Percentiles rank a stretch among this genome's conserved stretches.
These are phyloP conservation scores for Ovis canadensis DNA, from an alignment of 2,113 vertebrate species.

Conservation along the genomic window DNA sequence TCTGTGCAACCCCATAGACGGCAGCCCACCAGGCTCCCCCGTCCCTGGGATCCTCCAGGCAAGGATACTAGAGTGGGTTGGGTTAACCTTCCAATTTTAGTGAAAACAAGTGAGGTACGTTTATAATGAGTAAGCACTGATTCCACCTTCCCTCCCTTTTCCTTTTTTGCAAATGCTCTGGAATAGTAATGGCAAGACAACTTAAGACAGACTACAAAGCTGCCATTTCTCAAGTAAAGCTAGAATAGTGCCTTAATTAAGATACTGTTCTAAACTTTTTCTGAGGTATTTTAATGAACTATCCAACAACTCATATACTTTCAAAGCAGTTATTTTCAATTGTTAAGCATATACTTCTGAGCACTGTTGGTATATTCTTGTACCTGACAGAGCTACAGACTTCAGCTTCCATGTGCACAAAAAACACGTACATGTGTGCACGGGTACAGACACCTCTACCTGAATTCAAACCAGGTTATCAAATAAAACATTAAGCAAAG, in stretches of 20 bases:
- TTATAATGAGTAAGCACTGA: neutral
- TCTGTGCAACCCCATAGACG: no score
- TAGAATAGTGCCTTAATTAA: neutral
- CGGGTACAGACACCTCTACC: neutral
- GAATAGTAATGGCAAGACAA: neutral
- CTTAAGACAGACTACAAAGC: neutral
- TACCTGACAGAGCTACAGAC: neutral
- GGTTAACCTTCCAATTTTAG: neutral
- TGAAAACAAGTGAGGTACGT: neutral
- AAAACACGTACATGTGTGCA: neutral
- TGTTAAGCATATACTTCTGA: neutral
- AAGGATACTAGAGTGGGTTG: no score
- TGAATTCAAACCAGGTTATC: neutral
- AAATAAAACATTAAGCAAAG: neutral
- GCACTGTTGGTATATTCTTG: neutral
- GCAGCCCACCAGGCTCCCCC: no score
- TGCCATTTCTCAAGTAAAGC: neutral
- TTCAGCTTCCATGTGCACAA: neutral
- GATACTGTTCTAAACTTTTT: neutral
- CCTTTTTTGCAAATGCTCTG: neutral
- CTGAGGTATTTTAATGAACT: neutral
- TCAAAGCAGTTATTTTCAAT: neutral
- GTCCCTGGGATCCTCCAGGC: no score
- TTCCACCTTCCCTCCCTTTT: neutral
- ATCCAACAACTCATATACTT: neutral